Conservation (phyloP, 23 tunicate genomes). For the Styela clava region DNA sequence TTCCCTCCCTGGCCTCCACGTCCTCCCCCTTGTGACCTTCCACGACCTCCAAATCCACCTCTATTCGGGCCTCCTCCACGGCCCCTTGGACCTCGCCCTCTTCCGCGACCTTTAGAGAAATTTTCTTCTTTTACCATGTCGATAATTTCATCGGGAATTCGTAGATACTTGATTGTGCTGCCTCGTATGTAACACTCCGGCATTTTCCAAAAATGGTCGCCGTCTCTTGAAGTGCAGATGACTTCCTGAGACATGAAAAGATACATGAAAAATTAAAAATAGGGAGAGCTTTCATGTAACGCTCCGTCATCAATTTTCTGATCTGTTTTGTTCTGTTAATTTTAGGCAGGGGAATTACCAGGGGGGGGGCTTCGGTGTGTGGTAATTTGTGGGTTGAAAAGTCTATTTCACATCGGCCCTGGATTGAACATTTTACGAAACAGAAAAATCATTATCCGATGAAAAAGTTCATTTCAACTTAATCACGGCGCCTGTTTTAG, state of each 20-base stretch:
- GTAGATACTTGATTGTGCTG: constrained; percentile 89
- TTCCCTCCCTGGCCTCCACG: constrained; percentile 52
- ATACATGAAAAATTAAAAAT: no score
- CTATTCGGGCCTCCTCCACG: constrained; percentile 56
- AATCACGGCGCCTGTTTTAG: no score
- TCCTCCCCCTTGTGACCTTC: constrained; percentile 45
- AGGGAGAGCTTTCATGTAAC: no score
- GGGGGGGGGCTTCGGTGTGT: no score
- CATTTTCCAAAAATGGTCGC: constrained; percentile 99
- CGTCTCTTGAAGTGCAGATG: constrained; percentile 97
- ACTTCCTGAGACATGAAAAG: constrained; percentile 50
- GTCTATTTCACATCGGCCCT: no score
- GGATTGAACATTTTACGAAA: no score
- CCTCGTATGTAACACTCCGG: constrained; percentile 98
- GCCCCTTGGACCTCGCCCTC: constrained; percentile 75
- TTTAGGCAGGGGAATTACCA: no score
- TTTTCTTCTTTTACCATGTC: constrained; percentile 99
- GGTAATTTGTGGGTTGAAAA: no score
- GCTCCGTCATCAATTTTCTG: no score
- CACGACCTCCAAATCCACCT: constrained; percentile 78
- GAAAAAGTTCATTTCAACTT: no score
- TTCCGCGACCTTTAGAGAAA: constrained; percentile 68
- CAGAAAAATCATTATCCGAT: no score
- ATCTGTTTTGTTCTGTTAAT: no score
- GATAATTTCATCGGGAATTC: constrained; percentile 97